A percentile compares a stretch with the other conserved stretches of the same genome.
These are phyloP conservation scores for Phenganax marumi DNA, from an alignment of 92 coral and sea anemone species.

Conservation along the genomic window DNA sequence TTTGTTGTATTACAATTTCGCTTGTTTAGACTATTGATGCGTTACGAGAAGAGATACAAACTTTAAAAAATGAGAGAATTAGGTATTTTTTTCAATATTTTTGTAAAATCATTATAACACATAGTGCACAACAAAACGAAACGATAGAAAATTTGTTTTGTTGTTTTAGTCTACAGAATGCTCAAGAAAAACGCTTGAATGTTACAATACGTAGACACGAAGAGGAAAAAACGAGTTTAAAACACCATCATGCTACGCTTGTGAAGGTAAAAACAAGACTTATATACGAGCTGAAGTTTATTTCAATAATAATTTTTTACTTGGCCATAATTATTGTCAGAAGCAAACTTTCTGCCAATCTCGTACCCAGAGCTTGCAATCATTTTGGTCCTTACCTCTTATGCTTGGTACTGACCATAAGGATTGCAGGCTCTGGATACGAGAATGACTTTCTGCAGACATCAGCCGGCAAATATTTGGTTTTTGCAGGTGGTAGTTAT, in stretches of 20 bases:
- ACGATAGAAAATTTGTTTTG: background rate
- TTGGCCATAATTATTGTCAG: too few species aligned
- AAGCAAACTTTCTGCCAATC: too few species aligned
- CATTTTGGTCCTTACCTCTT: background rate
- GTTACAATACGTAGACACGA: constrained; percentile 62
- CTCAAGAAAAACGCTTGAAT: constrained; percentile 69
- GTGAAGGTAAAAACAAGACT: constrained; percentile 63
- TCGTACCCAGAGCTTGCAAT: background rate
- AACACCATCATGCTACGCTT: constrained; percentile 77
- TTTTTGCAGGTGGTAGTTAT: too few species aligned
- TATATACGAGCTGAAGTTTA: background rate
- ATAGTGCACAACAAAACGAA: too few species aligned
- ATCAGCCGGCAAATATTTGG: too few species aligned
- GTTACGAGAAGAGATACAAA: constrained; percentile 74
- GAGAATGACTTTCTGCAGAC: too few species aligned
- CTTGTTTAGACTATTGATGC: constrained; percentile 65
- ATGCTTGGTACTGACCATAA: background rate
- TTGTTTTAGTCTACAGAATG: constrained; percentile 60
- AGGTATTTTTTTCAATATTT: constrained; percentile 47
- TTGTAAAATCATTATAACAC: too few species aligned
- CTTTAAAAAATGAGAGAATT: constrained; percentile 72
- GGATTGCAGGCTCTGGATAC: background rate
- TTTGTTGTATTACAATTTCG: too few species aligned
- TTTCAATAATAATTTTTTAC: background rate
- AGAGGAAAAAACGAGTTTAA: constrained; percentile 75